Percentiles rank a stretch among this genome's conserved stretches.
Conservation (phyloP, 2,797 vertebrate genomes). For the Clarias pachynema region DNA sequence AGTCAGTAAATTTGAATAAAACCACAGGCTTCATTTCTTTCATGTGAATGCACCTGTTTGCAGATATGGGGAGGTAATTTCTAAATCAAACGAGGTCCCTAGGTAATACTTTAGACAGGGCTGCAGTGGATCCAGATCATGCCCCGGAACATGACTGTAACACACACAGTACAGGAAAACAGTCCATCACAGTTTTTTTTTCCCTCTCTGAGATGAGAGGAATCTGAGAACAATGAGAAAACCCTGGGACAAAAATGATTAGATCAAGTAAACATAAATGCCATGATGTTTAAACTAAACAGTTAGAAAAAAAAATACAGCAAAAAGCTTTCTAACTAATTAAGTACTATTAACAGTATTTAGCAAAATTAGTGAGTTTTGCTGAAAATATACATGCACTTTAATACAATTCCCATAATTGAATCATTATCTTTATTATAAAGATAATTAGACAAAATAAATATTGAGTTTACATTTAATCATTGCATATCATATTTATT, state of each 20-base stretch:
- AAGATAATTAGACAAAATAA: neutral
- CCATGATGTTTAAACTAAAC: neutral
- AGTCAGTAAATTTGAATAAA: too few relatives aligned
- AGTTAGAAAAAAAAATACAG: neutral
- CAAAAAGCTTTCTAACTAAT: neutral
- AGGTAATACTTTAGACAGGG: neutral
- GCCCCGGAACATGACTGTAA: neutral
- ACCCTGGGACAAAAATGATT: neutral
- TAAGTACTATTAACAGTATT: neutral
- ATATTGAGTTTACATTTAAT: neutral
- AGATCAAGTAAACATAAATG: neutral
- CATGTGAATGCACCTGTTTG: too few relatives aligned
- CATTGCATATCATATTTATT: neutral
- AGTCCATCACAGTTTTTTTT: neutral
- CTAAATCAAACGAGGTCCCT: too few relatives aligned
- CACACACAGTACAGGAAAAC: neutral
- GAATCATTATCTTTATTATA: neutral
- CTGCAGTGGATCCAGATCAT: neutral
- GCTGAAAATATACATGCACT: neutral
- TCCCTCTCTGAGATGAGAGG: neutral
- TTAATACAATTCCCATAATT: too few relatives aligned
- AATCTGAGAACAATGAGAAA: neutral
- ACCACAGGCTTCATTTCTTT: too few relatives aligned
- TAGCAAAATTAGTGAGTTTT: neutral
- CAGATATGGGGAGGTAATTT: too few relatives aligned